These are phyloP conservation scores for Endotricha flammealis DNA, from an alignment of 2,888 invertebrate species.

Conservation along the genomic window DNA sequence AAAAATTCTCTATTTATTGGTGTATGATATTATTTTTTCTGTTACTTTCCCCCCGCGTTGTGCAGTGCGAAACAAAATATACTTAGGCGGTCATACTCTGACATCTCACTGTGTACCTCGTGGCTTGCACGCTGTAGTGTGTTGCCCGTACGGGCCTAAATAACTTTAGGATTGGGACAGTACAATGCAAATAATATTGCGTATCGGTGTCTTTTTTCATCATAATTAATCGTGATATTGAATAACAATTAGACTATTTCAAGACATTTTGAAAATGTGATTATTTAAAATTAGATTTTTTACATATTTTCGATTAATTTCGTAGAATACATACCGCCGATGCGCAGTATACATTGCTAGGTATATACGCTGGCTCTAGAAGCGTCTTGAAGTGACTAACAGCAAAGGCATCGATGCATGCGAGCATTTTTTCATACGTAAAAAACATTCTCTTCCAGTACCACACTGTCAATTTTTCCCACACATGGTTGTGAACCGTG, in stretches of 20 bases:
- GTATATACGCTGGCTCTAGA: neutral
- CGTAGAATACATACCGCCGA: too few species aligned
- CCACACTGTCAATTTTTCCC: slow-evolving; percentile 72
- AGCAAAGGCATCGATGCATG: neutral
- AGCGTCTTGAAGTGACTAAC: slow-evolving; percentile 11
- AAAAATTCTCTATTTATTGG: too few species aligned
- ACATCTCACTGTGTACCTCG: neutral
- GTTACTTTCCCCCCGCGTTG: too few species aligned
- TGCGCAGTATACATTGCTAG: neutral
- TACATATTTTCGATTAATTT: too few species aligned
- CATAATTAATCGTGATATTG: too few species aligned
- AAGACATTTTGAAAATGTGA: too few species aligned
- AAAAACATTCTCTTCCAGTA: slow-evolving; percentile 57
- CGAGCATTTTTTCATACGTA: slow-evolving; percentile 38
- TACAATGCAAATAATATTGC: neutral
- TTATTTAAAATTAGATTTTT: too few species aligned
- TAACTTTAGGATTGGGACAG: neutral
- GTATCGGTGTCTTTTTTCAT: neutral
- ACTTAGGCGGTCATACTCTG: too few species aligned
- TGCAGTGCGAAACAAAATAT: too few species aligned
- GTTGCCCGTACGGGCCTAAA: neutral
- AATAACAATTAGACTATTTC: too few species aligned
- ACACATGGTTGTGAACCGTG: slow-evolving; percentile 76
- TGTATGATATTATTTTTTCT: too few species aligned
- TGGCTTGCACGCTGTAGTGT: slow-evolving; percentile 2